Base-by-base conservation (phyloP, 2,113 vertebrate species). In the Dascyllus trimaculatus region DNA sequence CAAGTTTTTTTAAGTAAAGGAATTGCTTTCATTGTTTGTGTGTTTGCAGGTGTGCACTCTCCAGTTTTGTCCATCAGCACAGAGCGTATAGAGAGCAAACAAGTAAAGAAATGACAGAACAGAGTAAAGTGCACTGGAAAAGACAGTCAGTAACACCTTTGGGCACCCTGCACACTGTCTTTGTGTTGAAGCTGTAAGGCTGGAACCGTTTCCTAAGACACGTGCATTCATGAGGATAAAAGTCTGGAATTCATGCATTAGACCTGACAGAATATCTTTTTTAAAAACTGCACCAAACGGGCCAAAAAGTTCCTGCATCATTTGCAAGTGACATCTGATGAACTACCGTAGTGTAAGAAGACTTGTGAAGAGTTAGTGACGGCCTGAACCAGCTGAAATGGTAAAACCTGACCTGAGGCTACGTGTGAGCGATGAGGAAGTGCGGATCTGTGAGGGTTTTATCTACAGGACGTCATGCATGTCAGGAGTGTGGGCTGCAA, bases 41-140 rank as follows among this genome's bases (percentile, higher is more conserved):
- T 54, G 70, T 75, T 32, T 77, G 52, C 54, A 19, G 74, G 58
- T 54, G 79, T 87, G 63, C 73, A 81, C 75, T 77, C 88, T 94
- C 93, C 92, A 94, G 93, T 94, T 93, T 81, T 83, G 76, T 87
- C 91, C 94, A 92, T 76, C 45, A 70, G 71, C 87, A 90, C 83
- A 71, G 64, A 82, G 53, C 25, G 57, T 71, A 67, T 64, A 74
- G 80, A 80, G 82, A 73, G 66, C 79, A 62, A 54, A 85, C 68
- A 29, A 59, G 70, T 29, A 85, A 80, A 81, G 32, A 72, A 58
- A 53, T 73, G 51, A 76, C 68, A 67, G 52, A 40, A 53, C 45
- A 80, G 45, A 69, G 52, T 38, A 54, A 26, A 53, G 24, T n/a
- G 13, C 22, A n/a, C 67, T 1, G 11, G 52, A 15, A 45, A 25